Evolutionary conservation across 1,140 invertebrate genomes (phyloP).

Genomic region (Zophobas atratus): DNA sequence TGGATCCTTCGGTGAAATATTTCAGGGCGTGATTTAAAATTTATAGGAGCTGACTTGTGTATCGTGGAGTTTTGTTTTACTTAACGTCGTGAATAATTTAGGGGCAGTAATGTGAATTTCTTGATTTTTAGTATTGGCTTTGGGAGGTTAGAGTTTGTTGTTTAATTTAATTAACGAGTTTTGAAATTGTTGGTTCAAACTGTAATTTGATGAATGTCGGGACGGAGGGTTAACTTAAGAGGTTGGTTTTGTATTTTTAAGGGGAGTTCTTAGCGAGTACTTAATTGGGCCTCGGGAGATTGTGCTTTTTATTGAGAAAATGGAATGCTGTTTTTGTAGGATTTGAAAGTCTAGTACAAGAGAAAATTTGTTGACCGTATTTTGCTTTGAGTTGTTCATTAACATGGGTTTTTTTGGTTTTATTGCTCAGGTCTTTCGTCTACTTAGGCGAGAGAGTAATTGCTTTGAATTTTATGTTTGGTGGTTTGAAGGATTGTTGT

Average conservation of each 20-base stretch:
- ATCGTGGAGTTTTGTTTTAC: neutral
- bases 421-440: too few relatives aligned
- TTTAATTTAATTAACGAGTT: conserved; percentile 5
- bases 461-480: too few relatives aligned
- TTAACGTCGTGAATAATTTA: conserved; percentile 3
- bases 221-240: neutral
- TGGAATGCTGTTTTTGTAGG: too few relatives aligned
- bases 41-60: neutral
- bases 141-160: neutral
- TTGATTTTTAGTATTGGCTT: conserved; percentile 2
- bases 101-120: neutral
- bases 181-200: neutral
- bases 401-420: too few relatives aligned
- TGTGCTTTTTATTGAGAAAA: too few relatives aligned
- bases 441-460: too few relatives aligned
- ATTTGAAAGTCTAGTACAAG: too few relatives aligned
- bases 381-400: too few relatives aligned
- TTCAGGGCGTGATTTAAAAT: neutral
- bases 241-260: neutral
- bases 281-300: too few relatives aligned
- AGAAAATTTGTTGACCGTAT: too few relatives aligned
- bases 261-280: too few relatives aligned
- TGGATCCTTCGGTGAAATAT: conserved; percentile 3
- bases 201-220: neutral
- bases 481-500: too few relatives aligned